phyloP scores from a whole-genome alignment of 2,113 vertebrate genomes.

The Paracanthobrama guichenoti region DNA sequence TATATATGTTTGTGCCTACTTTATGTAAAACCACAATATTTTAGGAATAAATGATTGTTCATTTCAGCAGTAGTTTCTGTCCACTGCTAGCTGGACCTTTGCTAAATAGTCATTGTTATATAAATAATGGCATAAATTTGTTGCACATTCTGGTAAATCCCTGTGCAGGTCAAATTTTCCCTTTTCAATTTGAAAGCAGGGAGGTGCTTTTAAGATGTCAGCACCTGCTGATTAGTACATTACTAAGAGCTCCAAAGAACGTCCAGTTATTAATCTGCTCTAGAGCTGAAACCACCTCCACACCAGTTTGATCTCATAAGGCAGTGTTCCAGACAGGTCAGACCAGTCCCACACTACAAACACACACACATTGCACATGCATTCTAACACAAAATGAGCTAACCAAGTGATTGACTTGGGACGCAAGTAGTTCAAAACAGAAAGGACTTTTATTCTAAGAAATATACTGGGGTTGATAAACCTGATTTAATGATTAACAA shows the following conservation, averaged over 20 bases:
- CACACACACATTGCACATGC: slow-evolving; percentile 1
- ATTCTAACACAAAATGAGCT: slow-evolving; percentile 4
- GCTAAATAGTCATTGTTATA: slow-evolving; percentile 16
- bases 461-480: neutral
- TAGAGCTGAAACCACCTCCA: slow-evolving; percentile 41
- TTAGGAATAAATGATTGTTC: neutral
- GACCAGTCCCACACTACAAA: slow-evolving; percentile 6
- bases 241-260: slow-evolving; percentile 56
- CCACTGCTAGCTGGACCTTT: slow-evolving; percentile 30
- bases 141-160: slow-evolving; percentile 47
- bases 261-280: slow-evolving; percentile 56
- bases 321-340: slow-evolving; percentile 33
- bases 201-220: slow-evolving; percentile 62
- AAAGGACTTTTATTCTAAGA: neutral
- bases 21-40: neutral
- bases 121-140: slow-evolving; percentile 47
- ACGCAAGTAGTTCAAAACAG: neutral
- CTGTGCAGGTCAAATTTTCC: slow-evolving; percentile 39
- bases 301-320: slow-evolving; percentile 36
- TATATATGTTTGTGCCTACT: neutral
- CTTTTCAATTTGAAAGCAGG: slow-evolving; percentile 58
- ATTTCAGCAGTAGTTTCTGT: neutral
- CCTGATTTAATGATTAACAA: neutral
- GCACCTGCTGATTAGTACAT: slow-evolving; percentile 54
- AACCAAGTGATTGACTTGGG: neutral